Base-by-base conservation (phyloP, 2,888 invertebrate genomes). In the Pristionchus entomophagus region DNA sequence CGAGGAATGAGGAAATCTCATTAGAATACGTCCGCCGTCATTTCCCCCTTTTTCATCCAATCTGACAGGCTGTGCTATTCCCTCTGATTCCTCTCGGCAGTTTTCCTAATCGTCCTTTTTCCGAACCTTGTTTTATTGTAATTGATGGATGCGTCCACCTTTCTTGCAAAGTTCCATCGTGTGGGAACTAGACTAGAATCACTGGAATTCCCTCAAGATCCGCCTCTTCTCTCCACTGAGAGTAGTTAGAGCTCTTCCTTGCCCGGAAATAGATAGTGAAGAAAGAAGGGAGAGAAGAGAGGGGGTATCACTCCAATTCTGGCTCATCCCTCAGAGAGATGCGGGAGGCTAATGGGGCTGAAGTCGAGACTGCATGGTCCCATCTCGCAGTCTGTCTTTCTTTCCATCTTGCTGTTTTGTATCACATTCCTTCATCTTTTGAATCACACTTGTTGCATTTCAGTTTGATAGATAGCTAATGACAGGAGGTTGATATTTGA, bases 211-310 rank as follows among this genome's bases (percentile, higher is more conserved):
- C 26, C 59, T n/a, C n/a, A n/a, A 14, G 10, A 29, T 45, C 49
- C 78, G 14, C 78, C 32, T 45, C 22, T 45, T 41, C 78, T 29
- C 73, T 51, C 80, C 53, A 19, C 80, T 53, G 32, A 38, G 51
- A 51, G 32, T 53, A 51, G 80, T 49, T 81, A 38, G 35, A 56
- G 35, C 35, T 22, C 0, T 22, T 49, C 12, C n/a, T 19, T 26
- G 32, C 14, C 35, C 29, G 45, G 45, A 77, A 29, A 77, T 41
- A 49, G 49, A 77, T 65, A 49, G 26, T 35, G 69, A n/a, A 22
- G n/a, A 22, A 41, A 73, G 73, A 22, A 73, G 73, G 32, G 29
- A 14, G 69, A 69, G 69, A 69, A 38, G 69, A n/a, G 73, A n/a
- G 14, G 69, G 35, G 19, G 45, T 73, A 38, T 73, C 38, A 73